These are phyloP conservation scores for Rhabdornis inornatus DNA, from an alignment of 2,113 vertebrate genomes.

Conservation along the genomic window DNA sequence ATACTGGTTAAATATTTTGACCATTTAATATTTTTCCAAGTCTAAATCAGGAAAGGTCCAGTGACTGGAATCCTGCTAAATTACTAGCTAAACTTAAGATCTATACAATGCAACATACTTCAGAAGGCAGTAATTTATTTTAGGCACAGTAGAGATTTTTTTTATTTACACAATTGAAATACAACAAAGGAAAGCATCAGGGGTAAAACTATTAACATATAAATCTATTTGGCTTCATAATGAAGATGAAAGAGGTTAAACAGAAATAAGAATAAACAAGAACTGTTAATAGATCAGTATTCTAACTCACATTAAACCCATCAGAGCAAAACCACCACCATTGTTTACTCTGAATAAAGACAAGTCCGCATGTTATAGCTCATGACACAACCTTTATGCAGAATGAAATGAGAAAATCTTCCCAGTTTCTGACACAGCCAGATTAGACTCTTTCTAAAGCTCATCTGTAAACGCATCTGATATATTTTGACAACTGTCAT, in stretches of 20 bases:
- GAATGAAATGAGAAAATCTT: conserved; percentile 10
- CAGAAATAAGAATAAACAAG: background rate
- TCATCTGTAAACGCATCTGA: conserved; percentile 46
- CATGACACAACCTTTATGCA: conserved; percentile 43
- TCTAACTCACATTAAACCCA: conserved; percentile 22
- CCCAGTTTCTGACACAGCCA: conserved; percentile 21
- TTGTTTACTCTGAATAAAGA: background rate
- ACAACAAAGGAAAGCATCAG: background rate
- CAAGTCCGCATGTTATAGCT: background rate
- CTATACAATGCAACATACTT: background rate
- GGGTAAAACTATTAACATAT: background rate
- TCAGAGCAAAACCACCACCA: conserved; percentile 5
- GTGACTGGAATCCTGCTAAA: conserved; percentile 29
- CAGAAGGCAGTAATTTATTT: conserved; percentile 21
- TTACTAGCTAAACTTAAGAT: conserved; percentile 2
- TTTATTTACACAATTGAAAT: background rate
- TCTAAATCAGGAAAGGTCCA: background rate
- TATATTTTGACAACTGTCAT: conserved; percentile 34
- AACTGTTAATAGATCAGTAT: conserved; percentile 32
- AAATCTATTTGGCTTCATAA: background rate
- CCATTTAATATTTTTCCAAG: conserved; percentile 2
- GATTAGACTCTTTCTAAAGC: conserved; percentile 55
- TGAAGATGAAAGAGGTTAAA: background rate
- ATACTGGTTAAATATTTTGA: conserved; percentile 22
- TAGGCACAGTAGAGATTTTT: background rate